Conservation (phyloP, 2,888 invertebrate genomes). For the Catocala fraxini region DNA sequence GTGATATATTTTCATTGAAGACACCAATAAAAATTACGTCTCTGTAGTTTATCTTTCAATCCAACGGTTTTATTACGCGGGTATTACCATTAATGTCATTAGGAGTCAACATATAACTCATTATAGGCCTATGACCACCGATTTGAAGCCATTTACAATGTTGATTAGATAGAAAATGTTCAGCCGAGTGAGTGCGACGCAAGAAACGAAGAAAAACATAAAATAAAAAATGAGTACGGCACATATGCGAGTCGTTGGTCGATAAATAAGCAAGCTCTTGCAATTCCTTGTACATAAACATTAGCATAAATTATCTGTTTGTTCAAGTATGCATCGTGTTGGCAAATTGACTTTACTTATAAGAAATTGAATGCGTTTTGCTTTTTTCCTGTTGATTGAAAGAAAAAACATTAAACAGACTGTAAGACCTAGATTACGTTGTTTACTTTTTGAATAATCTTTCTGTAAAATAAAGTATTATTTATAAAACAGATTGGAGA, state of each 20-base stretch:
- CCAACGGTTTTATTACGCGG: constrained; percentile 2
- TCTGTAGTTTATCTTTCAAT: constrained; percentile 4
- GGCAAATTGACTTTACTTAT: constrained; percentile 13
- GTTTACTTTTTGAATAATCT: too few species aligned
- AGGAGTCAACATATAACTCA: constrained; percentile 50
- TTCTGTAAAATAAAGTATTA: too few species aligned
- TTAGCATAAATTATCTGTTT: constrained; percentile 43
- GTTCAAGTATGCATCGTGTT: constrained; percentile 17
- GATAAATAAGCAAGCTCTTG: constrained; percentile 37
- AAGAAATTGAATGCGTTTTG: not conserved
- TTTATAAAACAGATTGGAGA: too few species aligned
- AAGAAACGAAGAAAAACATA: constrained; percentile 38
- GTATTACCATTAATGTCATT: constrained; percentile 39
- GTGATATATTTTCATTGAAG: constrained; percentile 6
- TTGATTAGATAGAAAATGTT: constrained; percentile 65
- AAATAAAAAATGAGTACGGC: constrained; percentile 26
- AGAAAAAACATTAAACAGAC: too few species aligned
- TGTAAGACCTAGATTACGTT: not conserved
- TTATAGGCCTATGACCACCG: constrained; percentile 51
- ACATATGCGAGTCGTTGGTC: constrained; percentile 37
- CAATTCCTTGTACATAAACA: constrained; percentile 39
- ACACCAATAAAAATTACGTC: constrained; percentile 14
- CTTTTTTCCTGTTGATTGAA: not conserved
- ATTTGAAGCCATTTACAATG: constrained; percentile 58
- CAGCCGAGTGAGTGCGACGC: constrained; percentile 42